Conservation (phyloP, 2,113 vertebrate genomes). For the Corythaixoides concolor region DNA sequence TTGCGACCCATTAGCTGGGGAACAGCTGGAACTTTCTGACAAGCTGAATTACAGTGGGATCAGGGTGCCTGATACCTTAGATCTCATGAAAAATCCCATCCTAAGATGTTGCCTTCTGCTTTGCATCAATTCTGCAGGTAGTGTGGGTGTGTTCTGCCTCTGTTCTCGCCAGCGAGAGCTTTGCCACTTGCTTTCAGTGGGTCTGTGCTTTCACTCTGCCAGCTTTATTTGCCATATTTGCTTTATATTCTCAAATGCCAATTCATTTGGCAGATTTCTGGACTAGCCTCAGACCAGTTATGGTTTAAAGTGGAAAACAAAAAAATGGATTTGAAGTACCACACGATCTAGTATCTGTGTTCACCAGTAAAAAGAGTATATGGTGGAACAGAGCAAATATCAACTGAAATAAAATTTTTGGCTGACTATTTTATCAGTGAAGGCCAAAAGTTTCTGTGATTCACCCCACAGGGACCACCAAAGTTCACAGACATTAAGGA, state of each 20-base stretch:
- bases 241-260: neutral
- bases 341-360: neutral
- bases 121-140: neutral
- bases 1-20: neutral
- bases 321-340: neutral
- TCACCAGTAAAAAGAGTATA: neutral
- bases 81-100: neutral
- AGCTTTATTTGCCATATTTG: neutral
- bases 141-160: neutral
- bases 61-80: neutral
- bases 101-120: neutral
- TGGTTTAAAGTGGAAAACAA: neutral
- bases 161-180: neutral
- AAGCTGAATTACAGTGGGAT: neutral
- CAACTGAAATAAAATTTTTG: neutral
- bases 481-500: neutral
- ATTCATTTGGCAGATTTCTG: slow-evolving; percentile 17
- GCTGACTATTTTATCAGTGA: neutral
- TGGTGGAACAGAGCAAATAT: neutral
- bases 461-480: neutral
- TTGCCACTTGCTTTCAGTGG: neutral
- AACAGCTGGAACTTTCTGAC: neutral
- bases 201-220: neutral
- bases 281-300: neutral
- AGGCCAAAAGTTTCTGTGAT: neutral